Evolutionary conservation across 2,113 vertebrate genomes (phyloP), one percentile per base, ranked within the genome.

Genomic region (Myotis yumanensis): DNA sequence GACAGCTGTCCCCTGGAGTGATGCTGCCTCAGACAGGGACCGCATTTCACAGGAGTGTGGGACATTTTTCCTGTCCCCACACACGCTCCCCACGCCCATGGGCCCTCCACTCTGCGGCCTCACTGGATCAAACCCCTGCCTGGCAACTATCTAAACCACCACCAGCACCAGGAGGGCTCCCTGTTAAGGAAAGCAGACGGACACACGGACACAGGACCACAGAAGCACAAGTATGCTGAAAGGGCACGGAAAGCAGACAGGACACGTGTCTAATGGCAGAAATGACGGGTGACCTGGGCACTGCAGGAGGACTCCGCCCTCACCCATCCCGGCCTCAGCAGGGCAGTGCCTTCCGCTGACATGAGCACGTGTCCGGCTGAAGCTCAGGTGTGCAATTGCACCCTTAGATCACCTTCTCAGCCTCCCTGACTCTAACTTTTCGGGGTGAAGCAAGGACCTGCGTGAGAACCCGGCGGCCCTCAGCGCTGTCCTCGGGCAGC

Each of bases 171-270:
- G 43, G 72, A 72, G 46, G 46, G 52, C 51, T 84, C 64, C 28
- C 25, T 40, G 37, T 2, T 72, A 35, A 37, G 76, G 64, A 14
- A 48, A 32, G 40, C 71, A 46, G 66, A 96, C 83, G 81, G 88
- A 96, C 91, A 95, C 69, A 94, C 71, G 80, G 93, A 95, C 86
- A 89, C 52, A 30, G 66, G 82, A 91, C 71, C 25, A 62, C 64
- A 37, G 85, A 95, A 85, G 83, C 94, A 89, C 9, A 77, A 83
- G 64, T 89, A 91, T 59, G 40, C 18, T 10, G 86, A 86, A 62
- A 35, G 91, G 86, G 52, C 72, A 68, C 0, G 5, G 73, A 54
- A 35, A 54, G 28, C 4, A 52, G 81, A 54, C 35, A 52, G 76
- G 20, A 10, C 28, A 59, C 79, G 20, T 48, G 93, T 57, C 43